Conservation (phyloP, 2,797 vertebrate genomes). For the Channa striata region DNA sequence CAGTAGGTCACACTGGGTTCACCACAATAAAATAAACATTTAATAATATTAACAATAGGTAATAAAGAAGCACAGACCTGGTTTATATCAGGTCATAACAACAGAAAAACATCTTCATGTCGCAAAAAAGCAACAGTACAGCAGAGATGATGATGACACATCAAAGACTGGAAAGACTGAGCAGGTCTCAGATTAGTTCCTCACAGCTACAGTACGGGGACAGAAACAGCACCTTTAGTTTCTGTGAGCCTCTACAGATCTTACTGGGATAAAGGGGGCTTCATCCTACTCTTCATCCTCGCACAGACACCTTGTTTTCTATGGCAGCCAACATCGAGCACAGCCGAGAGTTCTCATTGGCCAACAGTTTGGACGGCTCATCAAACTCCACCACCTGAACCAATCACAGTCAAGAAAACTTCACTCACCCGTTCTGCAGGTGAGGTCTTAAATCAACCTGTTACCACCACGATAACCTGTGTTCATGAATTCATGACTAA, state of each 20-base stretch:
- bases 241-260: not conserved
- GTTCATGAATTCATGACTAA: too few relatives aligned
- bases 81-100: slow-evolving; percentile 16
- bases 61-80: not conserved
- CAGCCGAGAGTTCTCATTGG: slow-evolving; percentile 94
- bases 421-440: not conserved
- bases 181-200: not conserved
- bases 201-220: slow-evolving; percentile 7
- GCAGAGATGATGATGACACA: slow-evolving; percentile 6
- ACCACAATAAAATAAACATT: not conserved
- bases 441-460: too few relatives aligned
- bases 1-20: not conserved
- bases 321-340: slow-evolving; percentile 92
- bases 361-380: slow-evolving; percentile 90
- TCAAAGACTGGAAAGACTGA: not conserved
- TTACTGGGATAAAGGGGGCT: not conserved
- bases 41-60: not conserved
- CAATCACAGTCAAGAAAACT: slow-evolving; percentile 21
- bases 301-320: slow-evolving; percentile 93
- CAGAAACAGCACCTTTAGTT: slow-evolving; percentile 2
- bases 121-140: slow-evolving; percentile 33
- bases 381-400: slow-evolving; percentile 93
- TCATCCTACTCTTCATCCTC: slow-evolving; percentile 82
- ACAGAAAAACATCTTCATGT: slow-evolving; percentile 16
- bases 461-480: too few relatives aligned